These are phyloP conservation scores for Idaea biselata DNA, from an alignment of 2,888 invertebrate species.

Conservation along the genomic window DNA sequence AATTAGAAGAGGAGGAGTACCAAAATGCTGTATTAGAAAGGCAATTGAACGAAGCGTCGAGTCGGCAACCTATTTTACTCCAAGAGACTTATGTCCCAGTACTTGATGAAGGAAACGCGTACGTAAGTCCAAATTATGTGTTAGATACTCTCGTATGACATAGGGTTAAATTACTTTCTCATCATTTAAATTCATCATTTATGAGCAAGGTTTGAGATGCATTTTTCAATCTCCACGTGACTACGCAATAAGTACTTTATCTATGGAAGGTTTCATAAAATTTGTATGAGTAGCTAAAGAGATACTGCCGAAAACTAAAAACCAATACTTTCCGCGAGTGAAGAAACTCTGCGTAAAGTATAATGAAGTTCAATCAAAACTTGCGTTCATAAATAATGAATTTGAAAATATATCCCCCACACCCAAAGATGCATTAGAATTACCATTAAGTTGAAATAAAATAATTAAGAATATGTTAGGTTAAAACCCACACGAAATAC, in stretches of 20 bases:
- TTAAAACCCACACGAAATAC: background rate
- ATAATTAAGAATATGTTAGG: background rate
- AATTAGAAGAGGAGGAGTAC: constrained; percentile 74
- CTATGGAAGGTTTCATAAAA: no score
- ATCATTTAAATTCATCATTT: constrained; percentile 13
- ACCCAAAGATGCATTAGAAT: constrained; percentile 35
- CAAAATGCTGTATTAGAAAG: constrained; percentile 74
- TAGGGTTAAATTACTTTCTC: constrained; percentile 25
- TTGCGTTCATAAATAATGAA: background rate
- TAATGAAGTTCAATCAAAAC: background rate
- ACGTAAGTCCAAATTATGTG: constrained; percentile 52
- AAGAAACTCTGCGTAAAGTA: no score
- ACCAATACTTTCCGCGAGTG: no score
- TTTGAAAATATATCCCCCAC: background rate
- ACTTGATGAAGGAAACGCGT: constrained; percentile 54
- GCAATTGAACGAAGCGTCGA: constrained; percentile 68
- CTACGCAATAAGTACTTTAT: background rate
- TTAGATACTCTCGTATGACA: constrained; percentile 76
- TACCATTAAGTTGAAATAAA: constrained; percentile 20
- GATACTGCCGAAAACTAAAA: no score
- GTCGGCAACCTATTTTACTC: constrained; percentile 68
- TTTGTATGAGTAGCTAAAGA: no score
- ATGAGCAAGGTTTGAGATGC: background rate
- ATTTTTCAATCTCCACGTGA: background rate
- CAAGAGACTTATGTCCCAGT: constrained; percentile 74